Base-by-base conservation (phyloP, 1,140 invertebrate genomes). In the Helicoverpa armigera region DNA sequence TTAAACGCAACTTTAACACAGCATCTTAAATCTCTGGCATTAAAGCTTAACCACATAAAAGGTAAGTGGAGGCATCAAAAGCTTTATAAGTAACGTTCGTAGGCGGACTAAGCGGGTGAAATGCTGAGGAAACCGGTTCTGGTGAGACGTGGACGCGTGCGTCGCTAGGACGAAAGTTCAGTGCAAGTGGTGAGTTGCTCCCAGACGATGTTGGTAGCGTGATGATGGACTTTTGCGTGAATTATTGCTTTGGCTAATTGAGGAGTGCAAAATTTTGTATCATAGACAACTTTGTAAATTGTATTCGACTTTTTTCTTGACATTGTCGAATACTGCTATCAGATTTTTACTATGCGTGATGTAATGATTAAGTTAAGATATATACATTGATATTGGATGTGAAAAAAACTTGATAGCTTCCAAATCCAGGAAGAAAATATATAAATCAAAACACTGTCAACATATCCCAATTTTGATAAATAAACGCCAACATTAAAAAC, bases 91-190 rank as follows among this genome's bases (percentile, higher is more conserved):
- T 54, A 72, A 53, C 69, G 69, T 51, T 56, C 23, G 75, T 77
- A 67, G 75, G 75, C 75, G 74, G 74, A 76, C 56, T 58, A 75
- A 60, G 35, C 60, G 75, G 61, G 75, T 16, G 60, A 77, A 77
- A 77, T 77, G 75, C 75, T 54, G 60, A 13, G 10, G 35, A 23
- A 77, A 77, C 75, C 75, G 75, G 75, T 77, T 77, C 10, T 14
- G 69, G 48, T 29, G 50, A 11, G 61, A 43, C 16, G 43, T 16
- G 58, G 48, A 77, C 75, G 75, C 75, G 61, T 54, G 60, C 75
- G 75, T 61, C 75, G 61, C 61, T 77, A 77, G 75, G 75, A 77
- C 75, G 75, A 77, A 77, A 77, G 75, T 56, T 50, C 75, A 67
- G 60, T 67, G 61, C 75, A 77, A 65, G 60, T 65, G 58, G 75